These are phyloP conservation scores for Eupsilia transversa DNA, from an alignment of 2,888 invertebrate species.

Conservation along the genomic window DNA sequence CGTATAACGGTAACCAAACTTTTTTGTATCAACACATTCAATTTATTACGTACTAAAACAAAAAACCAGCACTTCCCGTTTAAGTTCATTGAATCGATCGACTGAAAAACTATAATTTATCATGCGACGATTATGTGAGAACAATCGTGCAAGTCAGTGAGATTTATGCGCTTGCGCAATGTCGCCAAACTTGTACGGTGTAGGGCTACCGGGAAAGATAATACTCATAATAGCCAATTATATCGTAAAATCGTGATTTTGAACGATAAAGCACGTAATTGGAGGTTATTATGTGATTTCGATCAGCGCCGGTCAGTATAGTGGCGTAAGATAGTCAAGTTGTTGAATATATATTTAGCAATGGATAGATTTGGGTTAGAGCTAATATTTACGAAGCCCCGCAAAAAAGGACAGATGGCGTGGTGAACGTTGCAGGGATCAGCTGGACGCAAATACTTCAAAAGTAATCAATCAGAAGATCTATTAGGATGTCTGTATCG, in stretches of 20 bases:
- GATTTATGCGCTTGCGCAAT: constrained; percentile 61
- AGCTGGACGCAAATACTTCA: background rate
- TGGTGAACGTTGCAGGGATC: background rate
- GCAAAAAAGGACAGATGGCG: background rate
- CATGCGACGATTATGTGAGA: constrained; percentile 63
- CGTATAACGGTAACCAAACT: constrained; percentile 53
- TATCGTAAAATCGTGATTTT: constrained; percentile 57
- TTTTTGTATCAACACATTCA: constrained; percentile 50
- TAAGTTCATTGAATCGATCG: constrained; percentile 65
- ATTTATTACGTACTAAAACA: constrained; percentile 58
- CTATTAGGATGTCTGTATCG: no score
- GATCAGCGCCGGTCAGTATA: constrained; percentile 22
- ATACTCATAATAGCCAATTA: constrained; percentile 59
- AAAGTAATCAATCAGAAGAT: background rate
- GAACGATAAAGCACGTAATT: constrained; percentile 55
- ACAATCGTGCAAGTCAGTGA: constrained; percentile 60
- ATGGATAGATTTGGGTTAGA: constrained; percentile 1
- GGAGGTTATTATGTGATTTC: constrained; percentile 37
- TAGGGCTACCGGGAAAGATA: constrained; percentile 58
- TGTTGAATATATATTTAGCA: constrained; percentile 37
- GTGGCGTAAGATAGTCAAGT: constrained; percentile 40
- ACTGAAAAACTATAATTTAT: constrained; percentile 66
- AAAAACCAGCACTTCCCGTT: constrained; percentile 50
- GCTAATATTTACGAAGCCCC: constrained; percentile 12
- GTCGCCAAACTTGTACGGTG: constrained; percentile 50